A percentile compares a stretch with the other conserved stretches of the same genome.
phyloP scores from a whole-genome alignment of 2,797 vertebrate species.

The Smutsia temminckii region DNA sequence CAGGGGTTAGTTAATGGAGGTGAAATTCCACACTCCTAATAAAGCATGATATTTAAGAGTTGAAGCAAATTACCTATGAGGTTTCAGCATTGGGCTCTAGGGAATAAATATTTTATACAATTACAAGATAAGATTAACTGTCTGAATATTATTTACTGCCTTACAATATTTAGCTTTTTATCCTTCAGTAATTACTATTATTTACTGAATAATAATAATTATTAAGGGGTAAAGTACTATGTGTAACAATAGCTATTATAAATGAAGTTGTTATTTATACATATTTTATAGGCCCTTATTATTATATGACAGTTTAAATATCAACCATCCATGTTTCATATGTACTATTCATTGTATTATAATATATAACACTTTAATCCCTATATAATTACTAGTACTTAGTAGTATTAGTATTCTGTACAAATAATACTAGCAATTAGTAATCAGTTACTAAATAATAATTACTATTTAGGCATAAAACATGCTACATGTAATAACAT shows the following conservation, averaged over 20 bases:
- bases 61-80: not conserved
- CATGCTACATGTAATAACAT: not conserved
- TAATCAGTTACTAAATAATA: not conserved
- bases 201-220: constrained; percentile 25
- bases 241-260: not conserved
- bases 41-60: not conserved
- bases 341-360: not conserved
- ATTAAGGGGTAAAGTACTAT: not conserved
- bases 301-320: not conserved
- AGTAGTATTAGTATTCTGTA: not conserved
- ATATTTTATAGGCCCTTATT: not conserved
- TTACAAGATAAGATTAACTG: not conserved
- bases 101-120: constrained; percentile 1
- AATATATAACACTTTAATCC: not conserved
- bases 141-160: not conserved
- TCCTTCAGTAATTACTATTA: not conserved
- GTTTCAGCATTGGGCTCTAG: not conserved
- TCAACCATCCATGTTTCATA: not conserved
- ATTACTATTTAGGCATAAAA: not conserved
- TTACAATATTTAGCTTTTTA: not conserved
- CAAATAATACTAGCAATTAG: not conserved
- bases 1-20: not conserved
- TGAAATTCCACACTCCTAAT: constrained; percentile 9
- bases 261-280: not conserved
- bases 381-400: not conserved